A percentile compares a stretch with the other conserved stretches of the same genome.
Conservation (phyloP, 2,113 vertebrate species). For the Odocoileus hemionus region DNA sequence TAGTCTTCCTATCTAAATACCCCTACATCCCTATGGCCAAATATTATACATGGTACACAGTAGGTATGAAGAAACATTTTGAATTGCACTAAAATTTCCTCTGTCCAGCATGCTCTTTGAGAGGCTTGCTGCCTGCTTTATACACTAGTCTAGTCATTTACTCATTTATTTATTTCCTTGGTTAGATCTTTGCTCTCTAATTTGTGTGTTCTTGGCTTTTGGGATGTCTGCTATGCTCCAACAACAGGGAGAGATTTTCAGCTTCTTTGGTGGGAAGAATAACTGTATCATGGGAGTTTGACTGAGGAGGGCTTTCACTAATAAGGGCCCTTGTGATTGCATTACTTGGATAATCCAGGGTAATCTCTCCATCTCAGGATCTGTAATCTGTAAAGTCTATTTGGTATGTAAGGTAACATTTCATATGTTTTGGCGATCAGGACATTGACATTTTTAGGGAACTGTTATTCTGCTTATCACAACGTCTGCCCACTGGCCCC, state of each 20-base stretch:
- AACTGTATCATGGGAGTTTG: background rate
- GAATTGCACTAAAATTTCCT: background rate
- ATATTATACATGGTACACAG: background rate
- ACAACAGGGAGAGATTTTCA: background rate
- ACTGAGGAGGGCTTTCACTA: background rate
- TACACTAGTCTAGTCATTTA: background rate
- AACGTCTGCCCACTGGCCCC: background rate
- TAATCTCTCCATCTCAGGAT: background rate
- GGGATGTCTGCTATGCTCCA: background rate
- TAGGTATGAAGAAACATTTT: background rate
- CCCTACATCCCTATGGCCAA: background rate
- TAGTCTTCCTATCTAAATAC: background rate
- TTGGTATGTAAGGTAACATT: background rate
- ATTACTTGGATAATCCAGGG: background rate
- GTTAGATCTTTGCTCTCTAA: background rate
- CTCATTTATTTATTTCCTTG: background rate
- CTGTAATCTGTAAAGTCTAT: background rate
- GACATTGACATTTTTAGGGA: background rate
- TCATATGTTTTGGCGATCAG: background rate
- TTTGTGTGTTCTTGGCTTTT: background rate
- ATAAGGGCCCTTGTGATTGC: background rate
- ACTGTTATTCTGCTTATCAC: background rate
- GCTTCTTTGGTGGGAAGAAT: background rate
- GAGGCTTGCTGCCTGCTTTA: background rate
- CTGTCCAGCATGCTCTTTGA: background rate